phyloP scores from a whole-genome alignment of 2,888 invertebrate species.

The Imbricaverruca yamaguchii region DNA sequence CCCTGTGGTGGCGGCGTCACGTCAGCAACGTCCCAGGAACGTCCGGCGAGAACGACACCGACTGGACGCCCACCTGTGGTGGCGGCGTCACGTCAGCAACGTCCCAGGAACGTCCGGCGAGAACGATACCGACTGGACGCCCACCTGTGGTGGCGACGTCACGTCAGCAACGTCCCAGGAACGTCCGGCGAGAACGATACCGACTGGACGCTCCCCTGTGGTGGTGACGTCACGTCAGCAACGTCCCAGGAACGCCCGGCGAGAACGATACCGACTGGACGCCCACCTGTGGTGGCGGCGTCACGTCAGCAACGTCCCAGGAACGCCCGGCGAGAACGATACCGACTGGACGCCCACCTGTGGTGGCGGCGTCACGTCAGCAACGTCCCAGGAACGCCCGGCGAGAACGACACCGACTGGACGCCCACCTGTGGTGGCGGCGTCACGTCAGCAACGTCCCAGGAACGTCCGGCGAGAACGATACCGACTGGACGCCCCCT shows the following conservation, averaged over 20 bases:
- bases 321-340: slow-evolving; percentile 65
- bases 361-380: slow-evolving; percentile 23
- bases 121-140: slow-evolving; percentile 70
- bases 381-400: slow-evolving; percentile 47
- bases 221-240: too few relatives aligned
- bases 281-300: slow-evolving; percentile 51
- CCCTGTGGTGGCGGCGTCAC: slow-evolving; percentile 50
- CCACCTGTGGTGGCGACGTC: slow-evolving; percentile 51
- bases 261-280: slow-evolving; percentile 77
- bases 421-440: slow-evolving; percentile 56
- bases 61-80: slow-evolving; percentile 65
- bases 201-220: slow-evolving; percentile 68
- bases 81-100: too few relatives aligned
- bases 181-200: slow-evolving; percentile 70
- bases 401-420: slow-evolving; percentile 72
- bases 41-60: slow-evolving; percentile 69
- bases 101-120: slow-evolving; percentile 54
- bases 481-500: slow-evolving; percentile 70
- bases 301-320: too few relatives aligned
- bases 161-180: too few relatives aligned
- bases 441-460: too few relatives aligned
- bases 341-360: slow-evolving; percentile 73
- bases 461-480: slow-evolving; percentile 63
- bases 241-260: slow-evolving; percentile 48
- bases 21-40: slow-evolving; percentile 38